Evolutionary conservation across 2,797 vertebrate species (phyloP).

Genomic region (Anas georgica): DNA sequence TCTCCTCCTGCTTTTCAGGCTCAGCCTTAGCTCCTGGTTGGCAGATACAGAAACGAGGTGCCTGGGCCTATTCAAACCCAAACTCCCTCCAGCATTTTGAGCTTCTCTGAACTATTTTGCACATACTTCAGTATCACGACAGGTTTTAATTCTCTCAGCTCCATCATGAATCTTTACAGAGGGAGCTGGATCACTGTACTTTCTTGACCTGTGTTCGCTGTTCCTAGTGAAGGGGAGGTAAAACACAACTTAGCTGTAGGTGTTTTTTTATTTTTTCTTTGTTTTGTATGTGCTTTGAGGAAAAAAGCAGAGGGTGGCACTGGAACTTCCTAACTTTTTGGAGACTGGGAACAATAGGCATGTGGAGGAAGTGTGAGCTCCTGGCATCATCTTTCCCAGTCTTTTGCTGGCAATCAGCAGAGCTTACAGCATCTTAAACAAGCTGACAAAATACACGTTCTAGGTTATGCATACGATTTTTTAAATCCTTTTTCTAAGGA

Average conservation of each 20-base stretch:
- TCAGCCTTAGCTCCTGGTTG: not conserved
- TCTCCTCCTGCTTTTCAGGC: not conserved
- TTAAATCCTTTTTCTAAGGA: not conserved
- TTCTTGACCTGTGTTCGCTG: too few species aligned
- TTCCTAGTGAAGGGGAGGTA: too few species aligned
- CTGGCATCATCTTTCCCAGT: not conserved
- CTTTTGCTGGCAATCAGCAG: not conserved
- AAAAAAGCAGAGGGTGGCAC: not conserved
- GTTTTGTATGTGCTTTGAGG: too few species aligned
- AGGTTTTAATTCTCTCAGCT: not conserved
- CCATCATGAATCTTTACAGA: not conserved
- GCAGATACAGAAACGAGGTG: not conserved
- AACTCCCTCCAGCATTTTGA: not conserved
- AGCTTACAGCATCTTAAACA: not conserved
- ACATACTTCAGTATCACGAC: not conserved
- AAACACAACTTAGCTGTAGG: too few species aligned
- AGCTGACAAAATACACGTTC: not conserved
- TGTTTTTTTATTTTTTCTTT: too few species aligned
- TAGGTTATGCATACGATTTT: not conserved
- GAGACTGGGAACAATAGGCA: not conserved
- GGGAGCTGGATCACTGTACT: too few species aligned
- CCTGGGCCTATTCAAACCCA: not conserved
- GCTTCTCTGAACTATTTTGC: not conserved
- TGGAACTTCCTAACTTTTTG: not conserved
- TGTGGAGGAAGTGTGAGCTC: not conserved